A percentile compares a stretch with the other conserved stretches of the same genome.
phyloP scores from a whole-genome alignment of 2,888 invertebrate species.

The Aporophyla nigra region DNA sequence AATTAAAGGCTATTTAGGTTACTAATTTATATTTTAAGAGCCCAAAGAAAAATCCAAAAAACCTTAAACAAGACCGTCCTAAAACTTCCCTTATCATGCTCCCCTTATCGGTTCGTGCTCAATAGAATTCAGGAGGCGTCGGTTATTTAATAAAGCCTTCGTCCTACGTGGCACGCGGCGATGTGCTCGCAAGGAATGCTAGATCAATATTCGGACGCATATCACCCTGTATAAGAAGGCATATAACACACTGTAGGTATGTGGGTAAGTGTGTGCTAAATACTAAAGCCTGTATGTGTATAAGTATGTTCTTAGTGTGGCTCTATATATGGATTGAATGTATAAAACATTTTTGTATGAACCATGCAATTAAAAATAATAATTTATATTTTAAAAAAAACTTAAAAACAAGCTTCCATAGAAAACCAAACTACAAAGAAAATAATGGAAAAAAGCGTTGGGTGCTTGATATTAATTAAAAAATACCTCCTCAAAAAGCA shows the following conservation, averaged over 20 bases:
- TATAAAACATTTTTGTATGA: not conserved
- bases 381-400: no score
- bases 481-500: no score
- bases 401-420: no score
- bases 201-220: conserved; percentile 44
- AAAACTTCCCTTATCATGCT: conserved; percentile 33
- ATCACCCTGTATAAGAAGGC: conserved; percentile 16
- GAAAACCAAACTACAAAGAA: no score
- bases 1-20: no score
- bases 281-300: not conserved
- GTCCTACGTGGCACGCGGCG: conserved; percentile 38
- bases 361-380: no score
- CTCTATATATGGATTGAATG: not conserved
- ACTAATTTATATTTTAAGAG: no score
- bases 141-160: conserved; percentile 69
- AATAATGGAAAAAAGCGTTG: no score
- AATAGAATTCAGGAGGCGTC: conserved; percentile 58
- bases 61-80: conserved; percentile 21
- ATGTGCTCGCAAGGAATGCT: conserved; percentile 45
- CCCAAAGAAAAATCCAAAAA: no score
- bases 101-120: conserved; percentile 33
- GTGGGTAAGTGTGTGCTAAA: conserved; percentile 12
- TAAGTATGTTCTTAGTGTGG: not conserved
- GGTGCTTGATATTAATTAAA: no score
- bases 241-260: conserved; percentile 17